phyloP scores from a whole-genome alignment of 2,888 invertebrate species.

The Seladonia tumulorum region DNA sequence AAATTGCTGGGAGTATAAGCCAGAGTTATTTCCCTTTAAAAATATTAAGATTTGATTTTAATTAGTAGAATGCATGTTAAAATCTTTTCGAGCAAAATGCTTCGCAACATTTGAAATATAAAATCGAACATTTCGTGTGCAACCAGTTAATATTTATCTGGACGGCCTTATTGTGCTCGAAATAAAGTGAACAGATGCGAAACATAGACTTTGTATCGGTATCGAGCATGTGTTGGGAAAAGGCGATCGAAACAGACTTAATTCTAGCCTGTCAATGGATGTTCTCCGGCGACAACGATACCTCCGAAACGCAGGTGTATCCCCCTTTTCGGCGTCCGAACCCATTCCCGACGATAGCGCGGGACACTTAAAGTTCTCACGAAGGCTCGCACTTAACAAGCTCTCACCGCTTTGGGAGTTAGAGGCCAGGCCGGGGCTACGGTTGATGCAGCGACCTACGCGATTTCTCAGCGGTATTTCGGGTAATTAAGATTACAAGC shows the following conservation, averaged over 20 bases:
- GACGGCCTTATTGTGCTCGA: neutral
- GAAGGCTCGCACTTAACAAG: constrained; percentile 47
- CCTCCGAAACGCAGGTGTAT: constrained; percentile 21
- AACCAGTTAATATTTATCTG: too few relatives aligned
- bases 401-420: constrained; percentile 15
- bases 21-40: neutral
- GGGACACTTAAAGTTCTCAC: constrained; percentile 32
- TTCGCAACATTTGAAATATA: too few relatives aligned
- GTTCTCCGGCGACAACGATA: neutral
- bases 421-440: constrained; percentile 8
- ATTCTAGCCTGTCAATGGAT: neutral
- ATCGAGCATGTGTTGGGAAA: neutral
- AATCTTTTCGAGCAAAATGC: too few relatives aligned
- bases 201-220: neutral
- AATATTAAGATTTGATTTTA: too few relatives aligned
- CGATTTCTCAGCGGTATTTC: constrained; percentile 65
- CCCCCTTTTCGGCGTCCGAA: neutral
- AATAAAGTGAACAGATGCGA: neutral
- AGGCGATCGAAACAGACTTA: neutral
- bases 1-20: neutral
- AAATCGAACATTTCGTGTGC: too few relatives aligned
- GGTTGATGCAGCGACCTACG: constrained; percentile 51
- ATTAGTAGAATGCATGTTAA: too few relatives aligned
- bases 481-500: constrained; percentile 74
- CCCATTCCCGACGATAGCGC: constrained; percentile 31